Evolutionary conservation across 2,113 vertebrate species (phyloP).

Genomic region (Cyprinus carpio): DNA sequence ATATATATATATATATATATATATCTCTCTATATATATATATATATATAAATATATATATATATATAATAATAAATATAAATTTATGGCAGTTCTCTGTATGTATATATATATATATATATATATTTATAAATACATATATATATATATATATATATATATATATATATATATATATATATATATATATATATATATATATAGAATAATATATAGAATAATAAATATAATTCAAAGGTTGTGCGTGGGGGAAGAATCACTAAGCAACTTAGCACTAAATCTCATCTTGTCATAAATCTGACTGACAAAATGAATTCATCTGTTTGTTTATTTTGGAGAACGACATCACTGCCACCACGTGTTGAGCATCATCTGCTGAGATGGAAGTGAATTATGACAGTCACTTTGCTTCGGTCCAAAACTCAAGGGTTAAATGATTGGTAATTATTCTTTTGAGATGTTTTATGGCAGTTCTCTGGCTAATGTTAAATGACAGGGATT

Average conservation of each 20-base stretch:
- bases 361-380: conserved; percentile 43
- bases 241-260: conserved; percentile 1
- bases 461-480: conserved; percentile 59
- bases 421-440: conserved; percentile 47
- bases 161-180: no score
- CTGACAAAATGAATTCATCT: conserved; percentile 65
- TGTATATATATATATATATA: no score
- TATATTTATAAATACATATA: no score
- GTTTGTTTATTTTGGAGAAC: conserved; percentile 61
- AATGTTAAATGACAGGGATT: conserved; percentile 55
- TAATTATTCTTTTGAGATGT: conserved; percentile 59
- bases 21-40: no score
- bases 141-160: no score
- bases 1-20: no score
- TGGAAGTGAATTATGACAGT: conserved; percentile 58
- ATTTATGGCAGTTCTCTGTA: no score
- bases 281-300: conserved; percentile 56
- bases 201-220: no score
- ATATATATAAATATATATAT: no score
- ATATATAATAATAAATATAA: no score
- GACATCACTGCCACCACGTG: conserved; percentile 52
- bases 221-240: not conserved
- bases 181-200: no score
- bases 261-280: conserved; percentile 54
- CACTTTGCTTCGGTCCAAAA: conserved; percentile 48